Evolutionary conservation across 2,113 vertebrate species (phyloP).

Genomic region (Odocoileus hemionus): DNA sequence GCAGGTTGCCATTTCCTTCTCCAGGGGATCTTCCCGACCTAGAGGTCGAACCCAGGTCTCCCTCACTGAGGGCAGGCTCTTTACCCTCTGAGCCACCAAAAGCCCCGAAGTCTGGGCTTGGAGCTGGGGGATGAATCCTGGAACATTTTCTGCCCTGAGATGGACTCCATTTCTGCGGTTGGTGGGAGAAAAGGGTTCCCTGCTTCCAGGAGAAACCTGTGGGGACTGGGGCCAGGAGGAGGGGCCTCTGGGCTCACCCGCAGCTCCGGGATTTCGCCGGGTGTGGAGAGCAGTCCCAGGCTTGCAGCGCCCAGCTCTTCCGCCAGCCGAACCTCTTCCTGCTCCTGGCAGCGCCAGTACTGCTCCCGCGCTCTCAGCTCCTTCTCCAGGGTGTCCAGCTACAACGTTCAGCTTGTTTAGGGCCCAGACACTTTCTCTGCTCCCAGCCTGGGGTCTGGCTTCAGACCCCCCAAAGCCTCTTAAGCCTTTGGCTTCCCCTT

Average conservation of each 20-base stretch:
- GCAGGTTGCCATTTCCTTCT: neutral
- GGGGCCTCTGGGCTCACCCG: constrained; percentile 60
- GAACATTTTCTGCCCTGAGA: neutral
- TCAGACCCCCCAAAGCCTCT: neutral
- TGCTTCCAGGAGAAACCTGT: neutral
- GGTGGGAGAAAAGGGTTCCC: neutral
- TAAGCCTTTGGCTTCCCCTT: neutral
- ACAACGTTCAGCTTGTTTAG: constrained; percentile 8
- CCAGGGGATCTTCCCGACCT: neutral
- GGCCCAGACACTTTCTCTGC: neutral
- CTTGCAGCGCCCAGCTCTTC: constrained; percentile 79
- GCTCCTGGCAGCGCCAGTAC: constrained; percentile 83
- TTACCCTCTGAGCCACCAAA: neutral
- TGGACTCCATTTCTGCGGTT: neutral
- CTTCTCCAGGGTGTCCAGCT: constrained; percentile 84
- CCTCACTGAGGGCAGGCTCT: neutral
- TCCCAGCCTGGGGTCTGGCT: neutral
- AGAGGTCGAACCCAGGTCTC: fast-evolving
- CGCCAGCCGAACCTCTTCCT: constrained; percentile 81
- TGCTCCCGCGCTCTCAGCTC: constrained; percentile 79
- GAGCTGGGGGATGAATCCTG: neutral
- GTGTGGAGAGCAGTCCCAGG: constrained; percentile 61
- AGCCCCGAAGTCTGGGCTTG: neutral
- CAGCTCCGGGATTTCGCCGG: constrained; percentile 43
- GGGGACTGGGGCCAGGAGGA: neutral